phyloP scores from a whole-genome alignment of 2,888 invertebrate species.

The Geotrupes spiniger region DNA sequence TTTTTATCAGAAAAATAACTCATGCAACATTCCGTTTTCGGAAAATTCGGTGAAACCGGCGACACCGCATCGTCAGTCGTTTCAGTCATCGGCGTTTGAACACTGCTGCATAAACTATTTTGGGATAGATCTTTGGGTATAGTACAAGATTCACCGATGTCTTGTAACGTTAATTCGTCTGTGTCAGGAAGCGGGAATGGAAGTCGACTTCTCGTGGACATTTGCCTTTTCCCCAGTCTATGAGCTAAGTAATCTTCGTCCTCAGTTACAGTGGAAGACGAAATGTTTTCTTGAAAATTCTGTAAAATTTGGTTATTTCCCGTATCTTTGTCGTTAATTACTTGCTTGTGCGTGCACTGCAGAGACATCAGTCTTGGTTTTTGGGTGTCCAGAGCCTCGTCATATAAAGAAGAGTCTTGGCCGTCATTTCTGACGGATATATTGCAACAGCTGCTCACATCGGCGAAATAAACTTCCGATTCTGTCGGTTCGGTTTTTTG shows the following conservation, averaged over 20 bases:
- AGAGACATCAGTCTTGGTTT: constrained; percentile 44
- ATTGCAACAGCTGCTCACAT: constrained; percentile 81
- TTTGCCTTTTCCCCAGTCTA: constrained; percentile 56
- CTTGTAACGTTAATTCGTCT: constrained; percentile 40
- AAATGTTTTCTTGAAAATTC: constrained; percentile 42
- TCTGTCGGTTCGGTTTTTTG: constrained; percentile 63
- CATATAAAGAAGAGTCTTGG: constrained; percentile 58
- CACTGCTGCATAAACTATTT: constrained; percentile 44
- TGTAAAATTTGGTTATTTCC: constrained; percentile 34
- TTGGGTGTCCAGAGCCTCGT: constrained; percentile 53
- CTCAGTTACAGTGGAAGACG: constrained; percentile 42
- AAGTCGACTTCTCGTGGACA: constrained; percentile 59
- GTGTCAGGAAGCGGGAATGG: constrained; percentile 53
- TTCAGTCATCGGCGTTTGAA: constrained; percentile 49
- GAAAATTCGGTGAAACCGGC: constrained; percentile 36
- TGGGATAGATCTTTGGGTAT: constrained; percentile 45
- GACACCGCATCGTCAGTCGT: constrained; percentile 47
- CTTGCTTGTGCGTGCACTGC: constrained; percentile 46
- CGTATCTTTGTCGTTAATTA: constrained; percentile 36
- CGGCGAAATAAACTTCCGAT: constrained; percentile 83
- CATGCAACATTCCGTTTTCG: constrained; percentile 39
- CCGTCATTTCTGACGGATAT: constrained; percentile 61
- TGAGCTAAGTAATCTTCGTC: constrained; percentile 60
- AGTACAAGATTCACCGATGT: constrained; percentile 25
- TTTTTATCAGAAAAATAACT: constrained; percentile 42